Evolutionary conservation across 2,888 invertebrate species (phyloP).

Genomic region (Prionchulus punctatus): DNA sequence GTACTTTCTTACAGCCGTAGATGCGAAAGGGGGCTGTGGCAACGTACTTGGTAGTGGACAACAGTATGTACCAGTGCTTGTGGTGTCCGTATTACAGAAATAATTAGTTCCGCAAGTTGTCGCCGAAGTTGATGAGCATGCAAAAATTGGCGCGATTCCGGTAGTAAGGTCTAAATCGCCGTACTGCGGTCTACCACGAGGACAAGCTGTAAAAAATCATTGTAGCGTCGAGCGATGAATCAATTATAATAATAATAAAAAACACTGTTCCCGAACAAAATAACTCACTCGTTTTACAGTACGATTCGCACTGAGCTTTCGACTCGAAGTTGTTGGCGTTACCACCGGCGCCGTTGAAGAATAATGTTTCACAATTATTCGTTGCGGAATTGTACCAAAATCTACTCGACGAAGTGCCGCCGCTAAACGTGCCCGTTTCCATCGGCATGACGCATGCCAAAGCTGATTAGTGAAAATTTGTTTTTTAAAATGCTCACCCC

Average conservation of each 20-base stretch:
- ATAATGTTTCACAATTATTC: conserved; percentile 31
- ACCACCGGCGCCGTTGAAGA: conserved; percentile 28
- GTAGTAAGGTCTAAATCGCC: no score
- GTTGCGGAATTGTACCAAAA: conserved; percentile 33
- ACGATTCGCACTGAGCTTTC: neutral
- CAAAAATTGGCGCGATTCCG: neutral
- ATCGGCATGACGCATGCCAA: neutral
- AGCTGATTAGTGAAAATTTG: no score
- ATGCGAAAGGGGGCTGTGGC: no score
- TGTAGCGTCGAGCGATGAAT: no score
- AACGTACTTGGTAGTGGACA: neutral
- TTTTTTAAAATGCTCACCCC: no score
- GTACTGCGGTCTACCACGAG: neutral
- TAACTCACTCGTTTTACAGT: neutral
- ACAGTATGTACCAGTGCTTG: neutral
- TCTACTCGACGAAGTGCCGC: conserved; percentile 28
- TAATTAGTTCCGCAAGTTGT: neutral
- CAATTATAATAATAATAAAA: no score
- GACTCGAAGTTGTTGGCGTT: no score
- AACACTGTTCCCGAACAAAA: no score
- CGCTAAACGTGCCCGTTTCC: neutral
- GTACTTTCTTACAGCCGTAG: no score
- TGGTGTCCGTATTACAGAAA: neutral
- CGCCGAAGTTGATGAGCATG: neutral
- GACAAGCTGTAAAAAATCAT: neutral